phyloP scores from a whole-genome alignment of 2,797 vertebrate species.

The Hypotaenidia okinawae region DNA sequence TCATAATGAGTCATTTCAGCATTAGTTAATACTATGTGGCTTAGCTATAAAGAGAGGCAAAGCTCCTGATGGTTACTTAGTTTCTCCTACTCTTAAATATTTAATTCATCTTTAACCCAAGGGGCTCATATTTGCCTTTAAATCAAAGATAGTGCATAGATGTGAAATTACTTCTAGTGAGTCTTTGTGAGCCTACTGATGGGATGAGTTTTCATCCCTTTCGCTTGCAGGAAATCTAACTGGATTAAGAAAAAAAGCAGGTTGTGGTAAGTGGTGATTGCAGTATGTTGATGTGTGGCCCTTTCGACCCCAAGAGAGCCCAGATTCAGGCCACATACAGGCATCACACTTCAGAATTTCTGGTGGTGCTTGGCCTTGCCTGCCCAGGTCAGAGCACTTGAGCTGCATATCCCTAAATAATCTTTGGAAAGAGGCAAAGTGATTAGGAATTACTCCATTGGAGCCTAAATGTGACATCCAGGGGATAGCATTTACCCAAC shows the following conservation, averaged over 20 bases:
- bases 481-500: not conserved
- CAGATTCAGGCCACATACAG: not conserved
- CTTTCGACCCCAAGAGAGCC: not conserved
- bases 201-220: slow-evolving; percentile 3
- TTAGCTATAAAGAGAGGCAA: not conserved
- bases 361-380: not conserved
- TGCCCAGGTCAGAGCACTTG: not conserved
- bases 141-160: slow-evolving; percentile 20
- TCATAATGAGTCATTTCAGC: not conserved
- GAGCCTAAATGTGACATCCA: not conserved
- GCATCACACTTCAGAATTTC: not conserved
- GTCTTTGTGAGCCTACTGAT: not conserved
- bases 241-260: not conserved
- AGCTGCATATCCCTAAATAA: not conserved
- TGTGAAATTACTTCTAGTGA: not conserved
- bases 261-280: not conserved
- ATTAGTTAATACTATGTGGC: not conserved
- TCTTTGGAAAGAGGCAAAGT: not conserved
- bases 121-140: not conserved
- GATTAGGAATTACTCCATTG: not conserved
- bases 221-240: not conserved
- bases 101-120: slow-evolving; percentile 7
- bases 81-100: slow-evolving; percentile 33
- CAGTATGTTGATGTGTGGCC: not conserved
- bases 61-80: not conserved